Evolutionary conservation across 64 coral and sea anemone species (phyloP), one percentile per base, ranked within the genome.

Genomic region (Porites lutea): DNA sequence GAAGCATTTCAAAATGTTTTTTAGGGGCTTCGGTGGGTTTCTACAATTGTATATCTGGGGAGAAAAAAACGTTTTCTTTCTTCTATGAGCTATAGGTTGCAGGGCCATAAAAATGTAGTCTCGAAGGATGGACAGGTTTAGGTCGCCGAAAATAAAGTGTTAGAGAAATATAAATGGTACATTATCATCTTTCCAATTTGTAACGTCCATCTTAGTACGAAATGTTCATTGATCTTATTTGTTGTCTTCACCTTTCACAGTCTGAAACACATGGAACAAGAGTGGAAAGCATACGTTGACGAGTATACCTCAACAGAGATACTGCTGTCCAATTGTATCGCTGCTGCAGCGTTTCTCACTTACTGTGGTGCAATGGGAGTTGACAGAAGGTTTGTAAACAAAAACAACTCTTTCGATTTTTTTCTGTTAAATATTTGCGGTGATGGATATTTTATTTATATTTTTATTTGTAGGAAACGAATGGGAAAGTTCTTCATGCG

Each of bases 361-460:
- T 99, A 99, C 67, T 99, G 97, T 94, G 97, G 97, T 18, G 72
- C 97, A n/a, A 96, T 99, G 94, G 94, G 88, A 65, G 96, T 96
- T n/a, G 97, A 99, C 88, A 86, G 83, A 62, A 99, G 97, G 97
- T 99, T 77, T 5, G 7, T 83, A 4, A 10, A 89, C 48, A 48
- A 4, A 52, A 21, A 22, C 48, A 52, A 16, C 22, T 12, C 7
- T 57, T 4, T 13, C 45, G 27, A 46, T 75, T 15, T 44, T 9
- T 22, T 13, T 20, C 27, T 8, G 47, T 20, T 8, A 1, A 9
- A 75, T 75, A 46, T 2, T 2, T 50, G 3, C 55, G 16, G 10
- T 13, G 59, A 60, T 8, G 4, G 44, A 23, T 22, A 37, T 15
- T 18, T 45, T 27, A 61, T n/a, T 44, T 4, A 7, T 51, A 20